Evolutionary conservation across 2,888 invertebrate genomes (phyloP), one percentile per base, ranked within the genome.

Genomic region (Zootermopsis nevadensis): DNA sequence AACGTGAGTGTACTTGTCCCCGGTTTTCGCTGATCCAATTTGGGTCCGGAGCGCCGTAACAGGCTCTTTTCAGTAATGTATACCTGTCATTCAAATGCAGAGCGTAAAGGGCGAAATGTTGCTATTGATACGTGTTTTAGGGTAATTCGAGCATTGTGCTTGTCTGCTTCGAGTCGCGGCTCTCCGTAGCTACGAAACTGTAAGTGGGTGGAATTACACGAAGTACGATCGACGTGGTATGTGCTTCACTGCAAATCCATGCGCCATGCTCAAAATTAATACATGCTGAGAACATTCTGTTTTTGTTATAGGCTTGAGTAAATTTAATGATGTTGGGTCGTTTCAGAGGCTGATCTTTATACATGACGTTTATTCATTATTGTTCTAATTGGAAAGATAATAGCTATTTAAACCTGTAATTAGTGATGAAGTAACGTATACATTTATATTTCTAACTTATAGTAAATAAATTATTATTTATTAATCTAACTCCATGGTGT

Each of bases 1-100:
- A 79, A 79, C 33, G 80, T 38, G 80, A 80, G 74, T 80, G 80
- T 80, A 74, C 74, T 74, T 67, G 67, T 77, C 77, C 67, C 82
- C 48, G n/a, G 76, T 76, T 67, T 48, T 81, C 81, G 81, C 60
- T 85, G 83, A 85, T 85, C 84, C 83, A 85, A 85, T 85, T 85
- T 85, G 84, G 83, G 80, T 84, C 77, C 80, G 80, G 76, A 83
- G 76, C 74, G 81, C 30, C 27, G 84, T 81, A 84, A 83, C 79
- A 81, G 83, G 83, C 83, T 83, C 83, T 82, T 82, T 83, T 82
- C 83, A 80, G 81, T 82, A 82, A 83, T 82, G 84, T 72, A 67
- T 66, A 83, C 81, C 84, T 83, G 84, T 83, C 84, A 85, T 72
- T 83, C 83, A 81, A 77, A 80, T 79, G 48, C 60, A 33, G 77